Evolutionary conservation across 2,888 invertebrate genomes (phyloP), one percentile per base, ranked within the genome.

Genomic region (Dryococelus australis): DNA sequence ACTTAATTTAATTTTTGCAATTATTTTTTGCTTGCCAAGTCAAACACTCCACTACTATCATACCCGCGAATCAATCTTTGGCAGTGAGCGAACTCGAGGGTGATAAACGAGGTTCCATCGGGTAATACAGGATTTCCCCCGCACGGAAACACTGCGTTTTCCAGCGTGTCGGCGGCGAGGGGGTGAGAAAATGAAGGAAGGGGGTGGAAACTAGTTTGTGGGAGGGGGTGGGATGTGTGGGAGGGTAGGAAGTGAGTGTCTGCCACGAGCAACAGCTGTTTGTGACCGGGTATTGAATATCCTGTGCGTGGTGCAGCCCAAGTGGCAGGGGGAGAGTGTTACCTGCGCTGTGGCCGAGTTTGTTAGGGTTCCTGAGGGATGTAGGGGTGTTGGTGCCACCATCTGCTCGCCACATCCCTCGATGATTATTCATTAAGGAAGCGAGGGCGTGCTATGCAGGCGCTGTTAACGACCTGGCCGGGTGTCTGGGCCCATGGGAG

Each of bases 341-440:
- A 65, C 65, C 65, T 65, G n/a, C 65, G n/a, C 13, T 2, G n/a
- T n/a, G 65, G 65, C 24, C 65, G 65, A 65, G 65, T n/a, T 47
- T 16, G 35, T 35, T 6, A 47, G 65, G 65, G 65, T 9, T 20
- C 20, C 4, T 51, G 20, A 6, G 6, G n/a, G 65, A 65, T 10
- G 65, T n/a, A 24, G 65, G 65, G 65, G 65, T 20, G 65, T 65
- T 24, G 65, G 12, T 20, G 8, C 51, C 51, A 24, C 65, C 65
- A 65, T 65, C 65, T 65, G 65, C 65, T n/a, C 65, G n/a, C 65
- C 65, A n/a, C 65, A 20, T 65, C 65, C 65, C 65, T n/a, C 65
- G 65, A 65, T 65, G 65, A 65, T 65, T 65, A 65, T 65, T 65
- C 65, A 65, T 65, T 65, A 65, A 65, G 65, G 65, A 65, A 65